Percentiles rank a stretch among this genome's conserved stretches.
These are phyloP conservation scores for Phorcus lineatus DNA, from an alignment of 2,888 invertebrate genomes.

Conservation along the genomic window DNA sequence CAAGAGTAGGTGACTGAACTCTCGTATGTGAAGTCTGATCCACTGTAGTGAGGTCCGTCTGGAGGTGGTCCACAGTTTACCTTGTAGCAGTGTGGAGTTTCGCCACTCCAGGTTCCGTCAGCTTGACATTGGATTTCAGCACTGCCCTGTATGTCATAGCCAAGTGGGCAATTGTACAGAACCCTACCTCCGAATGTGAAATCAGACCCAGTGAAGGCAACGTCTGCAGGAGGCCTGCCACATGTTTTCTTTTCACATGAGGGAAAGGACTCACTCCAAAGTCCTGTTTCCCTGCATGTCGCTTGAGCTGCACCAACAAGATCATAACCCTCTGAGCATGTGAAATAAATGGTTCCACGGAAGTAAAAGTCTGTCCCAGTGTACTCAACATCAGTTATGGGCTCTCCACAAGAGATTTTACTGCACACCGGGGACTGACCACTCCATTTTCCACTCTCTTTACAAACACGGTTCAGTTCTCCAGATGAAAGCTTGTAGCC, in stretches of 20 bases:
- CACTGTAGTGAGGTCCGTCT: neutral
- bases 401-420: conserved; percentile 53
- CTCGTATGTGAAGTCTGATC: conserved; percentile 25
- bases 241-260: conserved; percentile 65
- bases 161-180: conserved; percentile 88
- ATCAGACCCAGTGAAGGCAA: conserved; percentile 44
- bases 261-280: conserved; percentile 63
- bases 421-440: conserved; percentile 59
- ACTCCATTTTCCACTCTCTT: conserved; percentile 69
- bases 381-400: conserved; percentile 17
- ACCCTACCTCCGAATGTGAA: conserved; percentile 34
- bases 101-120: conserved; percentile 66
- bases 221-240: conserved; percentile 43
- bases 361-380: conserved; percentile 42
- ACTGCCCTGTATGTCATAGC: conserved; percentile 90
- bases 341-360: conserved; percentile 60
- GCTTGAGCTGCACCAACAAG: conserved; percentile 47
- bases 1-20: conserved; percentile 46
- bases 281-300: conserved; percentile 60
- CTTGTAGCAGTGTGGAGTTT: conserved; percentile 60
- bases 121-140: conserved; percentile 82
- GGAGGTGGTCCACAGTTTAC: conserved; percentile 55
- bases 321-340: conserved; percentile 65
- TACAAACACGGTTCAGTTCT: conserved; percentile 83
- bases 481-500: conserved; percentile 77